Conservation (phyloP, 2,888 invertebrate genomes). For the Amitus sp. region DNA sequence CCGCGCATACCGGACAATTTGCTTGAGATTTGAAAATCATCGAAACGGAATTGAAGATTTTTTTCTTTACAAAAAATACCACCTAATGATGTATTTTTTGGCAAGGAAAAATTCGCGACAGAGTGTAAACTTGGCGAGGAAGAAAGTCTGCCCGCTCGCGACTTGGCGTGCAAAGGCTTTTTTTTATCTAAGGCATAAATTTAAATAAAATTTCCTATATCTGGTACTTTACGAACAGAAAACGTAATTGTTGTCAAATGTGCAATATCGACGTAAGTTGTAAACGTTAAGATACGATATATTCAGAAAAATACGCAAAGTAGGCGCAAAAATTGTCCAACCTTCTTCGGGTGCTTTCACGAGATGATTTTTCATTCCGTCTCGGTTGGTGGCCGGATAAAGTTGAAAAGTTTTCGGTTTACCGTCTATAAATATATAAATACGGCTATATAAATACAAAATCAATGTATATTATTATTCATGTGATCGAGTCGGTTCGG, state of each 20-base stretch:
- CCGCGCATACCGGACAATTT: too few relatives aligned
- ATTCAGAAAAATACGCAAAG: slow-evolving; percentile 47
- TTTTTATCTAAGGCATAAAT: slow-evolving; percentile 9
- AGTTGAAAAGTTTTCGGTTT: slow-evolving; percentile 12
- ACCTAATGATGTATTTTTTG: too few relatives aligned
- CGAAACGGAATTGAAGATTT: too few relatives aligned
- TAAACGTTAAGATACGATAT: slow-evolving; percentile 52
- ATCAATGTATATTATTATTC: slow-evolving; percentile 50
- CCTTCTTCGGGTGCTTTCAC: slow-evolving; percentile 28
- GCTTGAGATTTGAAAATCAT: too few relatives aligned
- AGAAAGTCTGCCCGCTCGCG: too few relatives aligned
- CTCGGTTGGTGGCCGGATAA: slow-evolving; percentile 33
- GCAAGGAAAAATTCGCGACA: too few relatives aligned
- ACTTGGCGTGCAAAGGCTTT: too few relatives aligned
- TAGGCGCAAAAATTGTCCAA: slow-evolving; percentile 30
- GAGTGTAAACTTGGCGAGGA: too few relatives aligned
- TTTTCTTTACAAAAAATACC: too few relatives aligned
- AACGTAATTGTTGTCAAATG: slow-evolving; percentile 65
- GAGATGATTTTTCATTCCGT: slow-evolving; percentile 32
- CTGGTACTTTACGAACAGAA: slow-evolving; percentile 57
- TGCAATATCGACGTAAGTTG: slow-evolving; percentile 65
- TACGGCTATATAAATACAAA: slow-evolving; percentile 52
- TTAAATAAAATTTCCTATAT: slow-evolving; percentile 57
- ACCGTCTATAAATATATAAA: slow-evolving; percentile 63
- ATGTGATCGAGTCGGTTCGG: slow-evolving; percentile 56